Conservation (phyloP, 1,140 invertebrate species). For the Saccostrea echinata region DNA sequence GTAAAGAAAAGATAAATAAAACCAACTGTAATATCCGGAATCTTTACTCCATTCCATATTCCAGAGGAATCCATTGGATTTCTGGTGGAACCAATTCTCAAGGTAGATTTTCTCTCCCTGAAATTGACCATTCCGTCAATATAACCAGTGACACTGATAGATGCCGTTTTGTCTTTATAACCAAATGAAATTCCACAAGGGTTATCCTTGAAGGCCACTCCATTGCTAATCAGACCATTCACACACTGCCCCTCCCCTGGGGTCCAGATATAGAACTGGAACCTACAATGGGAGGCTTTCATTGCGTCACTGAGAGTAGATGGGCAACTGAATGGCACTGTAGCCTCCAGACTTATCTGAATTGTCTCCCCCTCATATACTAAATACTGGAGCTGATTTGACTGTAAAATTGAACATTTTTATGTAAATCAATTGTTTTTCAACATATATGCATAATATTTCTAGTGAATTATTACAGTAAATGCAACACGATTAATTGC, state of each 20-base stretch:
- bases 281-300: neutral
- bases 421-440: neutral
- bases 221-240: neutral
- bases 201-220: neutral
- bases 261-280: neutral
- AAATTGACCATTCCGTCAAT: constrained; percentile 2
- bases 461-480: neutral
- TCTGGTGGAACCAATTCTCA: neutral
- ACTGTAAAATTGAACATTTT: neutral
- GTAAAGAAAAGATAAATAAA: neutral
- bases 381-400: neutral
- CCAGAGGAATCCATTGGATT: neutral
- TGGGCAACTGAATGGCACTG: neutral
- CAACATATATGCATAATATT: neutral
- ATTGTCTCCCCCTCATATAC: neutral
- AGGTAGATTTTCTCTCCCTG: neutral
- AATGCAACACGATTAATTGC: no score
- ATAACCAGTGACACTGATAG: neutral
- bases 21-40: neutral
- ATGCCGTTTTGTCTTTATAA: neutral
- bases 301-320: neutral
- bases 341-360: neutral
- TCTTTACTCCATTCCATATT: neutral
- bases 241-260: neutral
- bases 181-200: neutral